A percentile compares a stretch with the other conserved stretches of the same genome.
Evolutionary conservation across 2,113 vertebrate species (phyloP).

Genomic region (Leucoraja erinaceus): DNA sequence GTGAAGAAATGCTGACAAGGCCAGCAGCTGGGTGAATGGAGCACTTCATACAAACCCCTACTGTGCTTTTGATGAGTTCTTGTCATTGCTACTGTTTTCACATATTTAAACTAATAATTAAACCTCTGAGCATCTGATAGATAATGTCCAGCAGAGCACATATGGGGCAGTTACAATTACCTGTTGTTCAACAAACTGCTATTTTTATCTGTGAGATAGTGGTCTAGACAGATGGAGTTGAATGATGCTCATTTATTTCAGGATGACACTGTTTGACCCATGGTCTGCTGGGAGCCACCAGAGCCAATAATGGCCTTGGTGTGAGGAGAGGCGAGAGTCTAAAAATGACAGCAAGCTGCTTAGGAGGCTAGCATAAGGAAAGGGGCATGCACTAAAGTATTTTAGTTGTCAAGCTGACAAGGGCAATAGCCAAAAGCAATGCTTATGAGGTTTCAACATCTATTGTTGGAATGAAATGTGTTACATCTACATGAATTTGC

Average conservation of each 20-base stretch:
- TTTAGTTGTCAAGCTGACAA: neutral
- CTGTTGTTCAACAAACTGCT: neutral
- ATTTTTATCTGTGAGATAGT: neutral
- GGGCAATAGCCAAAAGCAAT: neutral
- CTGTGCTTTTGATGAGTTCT: neutral
- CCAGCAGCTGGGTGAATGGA: neutral
- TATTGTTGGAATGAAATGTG: neutral
- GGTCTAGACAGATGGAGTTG: neutral
- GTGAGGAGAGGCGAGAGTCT: neutral
- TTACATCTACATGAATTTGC: neutral
- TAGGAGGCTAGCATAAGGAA: neutral
- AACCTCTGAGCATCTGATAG: neutral
- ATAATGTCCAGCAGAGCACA: neutral
- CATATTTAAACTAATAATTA: neutral
- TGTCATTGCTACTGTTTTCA: neutral
- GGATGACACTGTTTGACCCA: conserved; percentile 5
- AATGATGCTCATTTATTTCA: conserved; percentile 23
- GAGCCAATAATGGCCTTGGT: neutral
- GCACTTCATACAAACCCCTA: neutral
- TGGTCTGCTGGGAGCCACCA: neutral
- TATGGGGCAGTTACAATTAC: neutral
- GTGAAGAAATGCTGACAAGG: neutral
- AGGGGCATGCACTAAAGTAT: neutral
- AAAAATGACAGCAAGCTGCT: neutral
- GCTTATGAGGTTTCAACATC: neutral